Evolutionary conservation across 2,113 vertebrate genomes (phyloP).

Genomic region (Rhipidura dahli): DNA sequence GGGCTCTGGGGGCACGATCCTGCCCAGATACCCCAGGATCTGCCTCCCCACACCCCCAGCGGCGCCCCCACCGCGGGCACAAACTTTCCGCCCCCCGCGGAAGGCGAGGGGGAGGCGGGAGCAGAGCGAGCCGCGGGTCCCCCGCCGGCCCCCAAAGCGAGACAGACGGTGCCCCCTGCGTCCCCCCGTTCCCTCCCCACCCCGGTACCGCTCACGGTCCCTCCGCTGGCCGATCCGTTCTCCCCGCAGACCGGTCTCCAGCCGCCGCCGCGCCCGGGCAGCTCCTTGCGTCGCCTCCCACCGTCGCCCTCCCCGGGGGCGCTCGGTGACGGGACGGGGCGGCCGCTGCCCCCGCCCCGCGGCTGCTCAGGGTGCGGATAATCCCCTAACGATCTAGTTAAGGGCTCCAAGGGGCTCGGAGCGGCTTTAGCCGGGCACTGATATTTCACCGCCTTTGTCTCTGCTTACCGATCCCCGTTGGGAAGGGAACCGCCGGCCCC

Average conservation of each 20-base stretch:
- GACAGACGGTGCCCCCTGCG: neutral
- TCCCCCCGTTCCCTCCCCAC: neutral
- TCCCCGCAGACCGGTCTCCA: neutral
- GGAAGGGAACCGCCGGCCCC: neutral
- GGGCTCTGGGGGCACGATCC: neutral
- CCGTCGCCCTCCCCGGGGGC: neutral
- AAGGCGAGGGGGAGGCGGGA: neutral
- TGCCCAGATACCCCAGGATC: neutral
- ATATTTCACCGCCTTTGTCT: slow-evolving; percentile 34
- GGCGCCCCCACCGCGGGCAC: neutral
- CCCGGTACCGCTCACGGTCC: neutral
- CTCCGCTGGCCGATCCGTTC: neutral
- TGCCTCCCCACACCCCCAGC: neutral
- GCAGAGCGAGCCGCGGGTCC: neutral
- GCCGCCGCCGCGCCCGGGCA: neutral
- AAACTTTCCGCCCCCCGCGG: slow-evolving; percentile 25
- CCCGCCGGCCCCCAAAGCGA: neutral
- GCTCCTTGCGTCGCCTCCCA: neutral
- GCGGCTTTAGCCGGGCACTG: slow-evolving; percentile 14
- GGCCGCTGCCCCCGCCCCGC: neutral
- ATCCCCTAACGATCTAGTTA: slow-evolving; percentile 55
- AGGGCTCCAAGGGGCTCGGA: slow-evolving; percentile 18
- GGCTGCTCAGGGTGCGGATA: neutral
- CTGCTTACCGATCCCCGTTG: neutral
- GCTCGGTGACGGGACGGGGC: slow-evolving; percentile 9